A percentile compares a stretch with the other conserved stretches of the same genome.
Evolutionary conservation across 2,797 vertebrate species (phyloP).

Genomic region (Amblyraja radiata): DNA sequence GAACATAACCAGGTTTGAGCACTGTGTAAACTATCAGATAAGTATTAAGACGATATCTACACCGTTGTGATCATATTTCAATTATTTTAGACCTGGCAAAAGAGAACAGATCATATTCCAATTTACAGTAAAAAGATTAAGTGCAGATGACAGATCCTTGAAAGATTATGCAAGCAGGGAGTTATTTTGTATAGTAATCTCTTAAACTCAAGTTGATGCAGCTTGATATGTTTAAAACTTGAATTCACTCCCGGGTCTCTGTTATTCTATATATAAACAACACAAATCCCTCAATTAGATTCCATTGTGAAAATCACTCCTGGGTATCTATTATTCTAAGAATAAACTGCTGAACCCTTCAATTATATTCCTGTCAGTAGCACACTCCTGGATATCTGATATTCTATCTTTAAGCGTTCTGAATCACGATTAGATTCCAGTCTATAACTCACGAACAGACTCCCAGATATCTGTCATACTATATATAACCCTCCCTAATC

Average conservation of each 20-base stretch:
- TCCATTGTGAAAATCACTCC: neutral
- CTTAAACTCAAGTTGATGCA: neutral
- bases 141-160: slow-evolving; percentile 11
- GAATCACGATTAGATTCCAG: neutral
- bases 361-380: neutral
- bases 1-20: neutral
- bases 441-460: neutral
- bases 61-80: slow-evolving; percentile 11
- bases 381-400: neutral
- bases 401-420: neutral
- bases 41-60: neutral
- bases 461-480: neutral
- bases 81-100: slow-evolving; percentile 10
- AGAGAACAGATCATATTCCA: slow-evolving; percentile 16
- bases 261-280: neutral
- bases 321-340: neutral
- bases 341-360: neutral
- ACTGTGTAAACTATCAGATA: neutral
- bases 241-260: neutral
- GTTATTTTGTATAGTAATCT: no score
- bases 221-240: neutral
- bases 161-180: neutral
- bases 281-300: neutral
- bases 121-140: slow-evolving; percentile 17
- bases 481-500: neutral